Conservation (phyloP, 2,888 invertebrate species). For the Metacarcinus magister region DNA sequence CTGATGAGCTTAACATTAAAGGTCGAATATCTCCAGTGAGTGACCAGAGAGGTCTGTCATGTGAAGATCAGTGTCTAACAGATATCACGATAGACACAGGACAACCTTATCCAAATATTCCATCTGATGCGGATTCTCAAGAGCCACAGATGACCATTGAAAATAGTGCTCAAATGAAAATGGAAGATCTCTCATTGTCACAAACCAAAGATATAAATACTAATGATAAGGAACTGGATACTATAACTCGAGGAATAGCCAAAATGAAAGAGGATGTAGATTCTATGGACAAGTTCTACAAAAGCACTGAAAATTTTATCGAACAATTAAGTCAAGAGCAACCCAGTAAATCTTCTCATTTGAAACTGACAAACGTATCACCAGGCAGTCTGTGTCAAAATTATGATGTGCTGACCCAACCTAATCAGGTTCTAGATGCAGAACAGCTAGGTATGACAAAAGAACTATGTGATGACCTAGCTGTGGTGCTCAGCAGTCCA, state of each 20-base stretch:
- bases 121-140: slow-evolving; percentile 62
- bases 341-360: slow-evolving; percentile 83
- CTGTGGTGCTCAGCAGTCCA: slow-evolving; percentile 89
- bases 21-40: slow-evolving; percentile 44
- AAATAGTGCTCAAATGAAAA: slow-evolving; percentile 69
- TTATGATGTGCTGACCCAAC: slow-evolving; percentile 84
- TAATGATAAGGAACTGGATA: slow-evolving; percentile 70
- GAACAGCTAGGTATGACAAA: slow-evolving; percentile 85
- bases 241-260: background rate
- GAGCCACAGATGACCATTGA: slow-evolving; percentile 62
- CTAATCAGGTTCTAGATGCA: slow-evolving; percentile 87
- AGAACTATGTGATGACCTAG: slow-evolving; percentile 87
- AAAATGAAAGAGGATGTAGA: slow-evolving; percentile 79
- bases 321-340: slow-evolving; percentile 85
- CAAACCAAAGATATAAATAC: slow-evolving; percentile 72
- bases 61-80: slow-evolving; percentile 38
- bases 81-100: slow-evolving; percentile 74
- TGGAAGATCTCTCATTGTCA: slow-evolving; percentile 53
- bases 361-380: slow-evolving; percentile 16
- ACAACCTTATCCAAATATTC: slow-evolving; percentile 50
- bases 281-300: slow-evolving; percentile 81
- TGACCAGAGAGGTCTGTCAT: slow-evolving; percentile 45
- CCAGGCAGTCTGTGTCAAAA: slow-evolving; percentile 73
- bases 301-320: slow-evolving; percentile 85
- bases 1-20: slow-evolving; percentile 50